Evolutionary conservation across 1,140 invertebrate species (phyloP).

Genomic region (Glomeris maerens): DNA sequence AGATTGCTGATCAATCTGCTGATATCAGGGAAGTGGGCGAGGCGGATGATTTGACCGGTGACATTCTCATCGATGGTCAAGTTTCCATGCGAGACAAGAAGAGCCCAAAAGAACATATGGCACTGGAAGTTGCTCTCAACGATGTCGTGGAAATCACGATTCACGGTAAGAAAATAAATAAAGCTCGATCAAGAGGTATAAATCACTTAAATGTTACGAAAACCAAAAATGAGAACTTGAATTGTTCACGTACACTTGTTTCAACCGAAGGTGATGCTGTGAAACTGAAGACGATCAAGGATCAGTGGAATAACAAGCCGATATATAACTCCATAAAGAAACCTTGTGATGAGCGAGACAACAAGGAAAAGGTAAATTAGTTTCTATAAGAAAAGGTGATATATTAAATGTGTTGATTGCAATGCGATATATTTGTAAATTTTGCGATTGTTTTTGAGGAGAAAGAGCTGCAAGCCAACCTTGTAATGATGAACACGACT

Average conservation of each 20-base stretch:
- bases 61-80: conserved; percentile 60
- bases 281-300: conserved; percentile 52
- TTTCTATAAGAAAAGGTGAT: no score
- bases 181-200: neutral
- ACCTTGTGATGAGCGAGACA: conserved; percentile 15
- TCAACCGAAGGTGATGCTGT: conserved; percentile 46
- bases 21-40: conserved; percentile 38
- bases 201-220: neutral
- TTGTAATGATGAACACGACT: no score
- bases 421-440: no score
- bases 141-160: conserved; percentile 83
- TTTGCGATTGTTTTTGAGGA: no score
- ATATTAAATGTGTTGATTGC: no score
- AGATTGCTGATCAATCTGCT: conserved; percentile 62
- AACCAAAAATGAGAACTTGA: conserved; percentile 1
- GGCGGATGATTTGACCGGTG: conserved; percentile 39
- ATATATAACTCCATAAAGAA: conserved; percentile 21
- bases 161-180: conserved; percentile 58
- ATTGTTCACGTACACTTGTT: neutral
- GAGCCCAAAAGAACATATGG: conserved; percentile 53
- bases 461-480: conserved; percentile 11
- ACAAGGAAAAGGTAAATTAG: conserved; percentile 19
- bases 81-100: conserved; percentile 60
- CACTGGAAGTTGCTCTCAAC: conserved; percentile 66
- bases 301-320: conserved; percentile 15